Base-by-base conservation (phyloP, 2,113 vertebrate genomes). In the Lota lota region DNA sequence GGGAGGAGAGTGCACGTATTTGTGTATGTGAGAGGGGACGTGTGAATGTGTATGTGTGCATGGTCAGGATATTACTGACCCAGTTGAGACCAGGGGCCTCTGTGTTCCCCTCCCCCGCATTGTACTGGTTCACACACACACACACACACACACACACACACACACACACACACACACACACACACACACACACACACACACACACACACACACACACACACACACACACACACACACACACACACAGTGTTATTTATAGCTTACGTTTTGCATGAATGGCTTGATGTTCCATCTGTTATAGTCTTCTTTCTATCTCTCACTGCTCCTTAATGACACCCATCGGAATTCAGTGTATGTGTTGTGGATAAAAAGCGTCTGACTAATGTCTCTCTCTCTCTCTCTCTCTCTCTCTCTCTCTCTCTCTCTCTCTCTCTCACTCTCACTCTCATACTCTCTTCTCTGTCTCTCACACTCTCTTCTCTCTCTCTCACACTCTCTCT, bases 191-290 rank as follows among this genome's bases (percentile, higher is more conserved):
- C 19, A 20, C 19, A 60, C 58, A 20, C 18, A 58, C 22, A n/a
- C 58, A 20, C 22, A 22, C 61, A 63, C 50, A 3, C 50, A 53
- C 50, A 53, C 50, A 53, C 50, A 53, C 50, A 53, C 50, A 53
- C 50, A 53, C 50, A 53, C 50, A 53, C 51, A 53, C 61, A 22
- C 58, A 21, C 58, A 68, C 22, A 53, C 1, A 18, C 56, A 19
- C 56, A 60, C 19, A 20, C 19, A 60, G 22, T n/a, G n/a, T 22
- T 85, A 85, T 81, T 80, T 85, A 80, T 79, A 82, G 77, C 19
- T 22, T 17, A 0, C 24, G 54, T 66, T 68, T 63, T 66, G 50
- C 69, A 65, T 63, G 60, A 28, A 66, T 62, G 59, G 36, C 16
- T 28, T 63, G 10, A 0, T n/a, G 4, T 5, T n/a, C 61, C 61